Evolutionary conservation across 2,113 vertebrate genomes (phyloP), one percentile per base, ranked within the genome.

Genomic region (Pica pica): DNA sequence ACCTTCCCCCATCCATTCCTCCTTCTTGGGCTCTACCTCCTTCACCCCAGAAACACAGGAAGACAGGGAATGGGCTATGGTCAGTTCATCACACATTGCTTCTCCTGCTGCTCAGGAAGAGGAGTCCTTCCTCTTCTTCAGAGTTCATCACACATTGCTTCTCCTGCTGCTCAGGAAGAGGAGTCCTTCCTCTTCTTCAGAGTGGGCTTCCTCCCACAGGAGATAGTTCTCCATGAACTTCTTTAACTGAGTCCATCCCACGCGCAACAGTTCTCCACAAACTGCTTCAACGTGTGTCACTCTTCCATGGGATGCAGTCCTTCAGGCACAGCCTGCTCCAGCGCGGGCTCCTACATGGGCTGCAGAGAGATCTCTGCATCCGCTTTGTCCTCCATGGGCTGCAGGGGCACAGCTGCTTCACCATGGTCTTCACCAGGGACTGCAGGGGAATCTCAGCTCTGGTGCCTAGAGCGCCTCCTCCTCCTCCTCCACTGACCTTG

Each of bases 71-170:
- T 52, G 33, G 22, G 17, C 8, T 68, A 37, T 11, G 33, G 12
- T 77, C 46, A 60, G 28, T 15, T 52, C 63, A 75, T 35, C 60
- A 52, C 31, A 76, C 0, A 0, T 8, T 67, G 21, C 63, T 41
- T 41, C 39, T 41, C 39, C 39, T 41, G 39, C 39, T 67, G 21
- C 63, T 86, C 46, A 52, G 37, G 27, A 9, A 86, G 33, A 68
- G 26, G 2, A 52, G 46, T 59, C 22, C 35, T 75, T 60, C 33
- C 21, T 15, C 6, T 44, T 59, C 22, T 60, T 21, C 46, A 68
- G 37, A 0, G 0, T 37, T n/a, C n/a, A n/a, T n/a, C n/a, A n/a
- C n/a, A 76, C 0, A 0, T 8, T 67, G 21, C 63, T 41, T 41
- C 39, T 41, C 39, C 39, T 41, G 39, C 39, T 67, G 21, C 63